These are phyloP conservation scores for Plebejus argus DNA, from an alignment of 2,888 invertebrate genomes.

Conservation along the genomic window DNA sequence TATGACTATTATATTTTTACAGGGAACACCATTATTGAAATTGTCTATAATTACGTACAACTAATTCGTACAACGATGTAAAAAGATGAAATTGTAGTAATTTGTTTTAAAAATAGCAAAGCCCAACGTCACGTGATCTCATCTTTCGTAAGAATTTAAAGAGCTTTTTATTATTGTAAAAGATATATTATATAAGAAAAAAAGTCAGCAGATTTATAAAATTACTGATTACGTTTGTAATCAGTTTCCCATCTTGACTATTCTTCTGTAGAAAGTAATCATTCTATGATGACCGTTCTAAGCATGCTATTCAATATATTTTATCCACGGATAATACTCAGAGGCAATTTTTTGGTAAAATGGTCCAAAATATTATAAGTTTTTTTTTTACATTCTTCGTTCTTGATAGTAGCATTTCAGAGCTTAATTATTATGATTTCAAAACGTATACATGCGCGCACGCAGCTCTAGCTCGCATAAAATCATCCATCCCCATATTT, in stretches of 20 bases:
- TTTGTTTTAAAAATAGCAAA: neutral
- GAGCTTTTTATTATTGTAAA: neutral
- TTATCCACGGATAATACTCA: too few relatives aligned
- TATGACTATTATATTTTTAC: conserved; percentile 1
- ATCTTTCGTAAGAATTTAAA: neutral
- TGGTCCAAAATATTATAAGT: too few relatives aligned
- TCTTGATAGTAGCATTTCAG: too few relatives aligned
- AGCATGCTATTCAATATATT: too few relatives aligned
- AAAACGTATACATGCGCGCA: neutral
- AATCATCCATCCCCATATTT: neutral
- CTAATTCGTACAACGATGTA: neutral
- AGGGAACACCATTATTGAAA: conserved; percentile 2
- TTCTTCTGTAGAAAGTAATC: too few relatives aligned
- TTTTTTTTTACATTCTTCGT: too few relatives aligned
- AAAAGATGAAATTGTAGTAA: neutral
- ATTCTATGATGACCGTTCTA: too few relatives aligned
- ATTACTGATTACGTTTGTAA: too few relatives aligned
- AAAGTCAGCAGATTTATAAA: too few relatives aligned
- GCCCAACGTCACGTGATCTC: neutral
- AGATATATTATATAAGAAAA: too few relatives aligned
- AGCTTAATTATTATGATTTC: neutral
- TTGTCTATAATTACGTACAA: neutral
- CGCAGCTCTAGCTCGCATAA: neutral
- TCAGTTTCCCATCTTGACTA: too few relatives aligned
- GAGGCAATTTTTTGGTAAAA: too few relatives aligned